Conservation (phyloP, 2,888 invertebrate genomes). For the Linnaemya tessellans region DNA sequence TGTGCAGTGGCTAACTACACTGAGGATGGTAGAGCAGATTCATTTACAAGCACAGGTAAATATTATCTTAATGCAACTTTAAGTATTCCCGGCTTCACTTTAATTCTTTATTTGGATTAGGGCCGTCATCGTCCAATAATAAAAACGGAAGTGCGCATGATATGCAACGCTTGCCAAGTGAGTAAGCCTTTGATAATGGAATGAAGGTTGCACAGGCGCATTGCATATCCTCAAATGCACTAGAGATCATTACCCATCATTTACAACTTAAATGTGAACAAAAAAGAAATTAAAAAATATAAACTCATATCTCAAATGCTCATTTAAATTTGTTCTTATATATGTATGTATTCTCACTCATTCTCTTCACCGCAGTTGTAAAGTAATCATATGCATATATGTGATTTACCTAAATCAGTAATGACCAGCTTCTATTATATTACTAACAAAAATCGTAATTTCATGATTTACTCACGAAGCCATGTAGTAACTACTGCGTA, state of each 20-base stretch:
- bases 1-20: slow-evolving; percentile 74
- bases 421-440: no score
- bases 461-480: no score
- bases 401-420: no score
- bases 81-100: neutral
- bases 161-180: slow-evolving; percentile 63
- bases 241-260: neutral
- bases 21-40: slow-evolving; percentile 39
- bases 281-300: no score
- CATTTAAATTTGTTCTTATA: no score
- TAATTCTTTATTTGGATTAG: slow-evolving; percentile 38
- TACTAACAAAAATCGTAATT: no score
- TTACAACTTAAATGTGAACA: no score
- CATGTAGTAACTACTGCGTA: no score
- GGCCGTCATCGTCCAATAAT: neutral
- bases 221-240: neutral
- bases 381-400: no score
- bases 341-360: no score
- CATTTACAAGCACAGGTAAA: slow-evolving; percentile 62
- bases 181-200: slow-evolving; percentile 30
- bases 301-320: no score
- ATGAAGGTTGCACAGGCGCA: neutral
- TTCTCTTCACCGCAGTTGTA: no score
- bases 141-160: slow-evolving; percentile 35
- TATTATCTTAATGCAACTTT: neutral